phyloP scores from a whole-genome alignment of 1,140 invertebrate species.

The Aphelinus atriplicis region DNA sequence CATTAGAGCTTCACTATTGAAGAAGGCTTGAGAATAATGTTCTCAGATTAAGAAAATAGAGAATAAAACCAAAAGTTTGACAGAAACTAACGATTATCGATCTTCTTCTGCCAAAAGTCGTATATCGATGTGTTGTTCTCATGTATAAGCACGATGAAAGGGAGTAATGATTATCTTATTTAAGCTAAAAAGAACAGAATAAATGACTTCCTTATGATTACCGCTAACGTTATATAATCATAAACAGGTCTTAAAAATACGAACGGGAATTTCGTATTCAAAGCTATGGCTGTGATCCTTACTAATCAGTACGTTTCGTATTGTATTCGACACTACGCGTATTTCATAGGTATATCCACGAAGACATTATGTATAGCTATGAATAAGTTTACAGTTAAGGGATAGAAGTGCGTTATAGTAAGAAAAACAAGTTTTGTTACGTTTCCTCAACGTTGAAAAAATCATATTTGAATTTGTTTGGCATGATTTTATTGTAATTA shows the following conservation, averaged over 20 bases:
- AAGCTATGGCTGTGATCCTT: constrained; percentile 66
- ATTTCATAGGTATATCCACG: constrained; percentile 45
- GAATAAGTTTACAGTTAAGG: constrained; percentile 18
- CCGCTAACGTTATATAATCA: constrained; percentile 51
- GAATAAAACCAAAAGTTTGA: too few relatives aligned
- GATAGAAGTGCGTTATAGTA: background rate
- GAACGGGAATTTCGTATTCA: constrained; percentile 64
- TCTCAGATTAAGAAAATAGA: too few relatives aligned
- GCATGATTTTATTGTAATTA: too few relatives aligned
- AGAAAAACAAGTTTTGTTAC: too few relatives aligned
- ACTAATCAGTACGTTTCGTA: constrained; percentile 62
- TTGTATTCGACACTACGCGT: constrained; percentile 59
- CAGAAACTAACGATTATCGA: constrained; percentile 10
- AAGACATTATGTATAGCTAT: constrained; percentile 29
- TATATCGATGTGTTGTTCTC: constrained; percentile 52
- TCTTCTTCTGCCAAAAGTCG: constrained; percentile 28
- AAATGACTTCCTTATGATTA: constrained; percentile 57
- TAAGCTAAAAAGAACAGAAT: constrained; percentile 34
- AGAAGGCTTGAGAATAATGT: too few relatives aligned
- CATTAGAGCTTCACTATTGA: too few relatives aligned
- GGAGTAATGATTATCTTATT: constrained; percentile 35
- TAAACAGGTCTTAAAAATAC: constrained; percentile 61
- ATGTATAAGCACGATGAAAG: constrained; percentile 9
- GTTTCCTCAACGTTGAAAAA: too few relatives aligned
- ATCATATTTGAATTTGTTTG: too few relatives aligned